A percentile compares a stretch with the other conserved stretches of the same genome.
These are phyloP conservation scores for Mixornis gularis DNA, from an alignment of 2,113 vertebrate species.

Conservation along the genomic window DNA sequence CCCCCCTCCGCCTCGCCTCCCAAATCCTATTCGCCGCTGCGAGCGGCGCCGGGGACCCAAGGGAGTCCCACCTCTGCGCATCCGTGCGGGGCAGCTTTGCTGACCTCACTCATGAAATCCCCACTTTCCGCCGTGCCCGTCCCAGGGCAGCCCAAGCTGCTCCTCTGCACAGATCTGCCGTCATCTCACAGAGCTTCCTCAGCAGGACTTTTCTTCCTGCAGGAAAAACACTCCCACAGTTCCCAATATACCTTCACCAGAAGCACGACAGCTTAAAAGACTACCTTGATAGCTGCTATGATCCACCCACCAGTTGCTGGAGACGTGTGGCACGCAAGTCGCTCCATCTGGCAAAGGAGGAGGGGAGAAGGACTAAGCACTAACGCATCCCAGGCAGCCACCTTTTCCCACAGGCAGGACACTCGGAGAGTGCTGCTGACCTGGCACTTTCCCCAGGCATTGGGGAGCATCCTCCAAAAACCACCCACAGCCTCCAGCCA, in stretches of 20 bases:
- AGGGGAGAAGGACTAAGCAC: background rate
- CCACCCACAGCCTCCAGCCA: background rate
- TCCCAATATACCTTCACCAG: conserved; percentile 16
- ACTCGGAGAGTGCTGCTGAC: background rate
- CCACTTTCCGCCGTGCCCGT: background rate
- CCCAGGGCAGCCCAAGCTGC: background rate
- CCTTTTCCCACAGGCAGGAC: background rate
- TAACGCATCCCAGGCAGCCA: background rate
- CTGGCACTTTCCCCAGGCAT: background rate
- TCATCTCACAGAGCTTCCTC: background rate
- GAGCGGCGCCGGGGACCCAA: background rate
- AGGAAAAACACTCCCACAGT: conserved; percentile 13
- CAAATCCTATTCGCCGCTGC: background rate
- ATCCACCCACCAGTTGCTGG: conserved; percentile 31
- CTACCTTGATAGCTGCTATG: conserved; percentile 36
- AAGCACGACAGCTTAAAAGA: background rate
- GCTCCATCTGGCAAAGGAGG: conserved; percentile 30
- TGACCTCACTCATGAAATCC: background rate
- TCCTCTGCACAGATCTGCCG: background rate
- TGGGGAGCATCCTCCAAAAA: background rate
- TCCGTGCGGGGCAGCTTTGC: background rate
- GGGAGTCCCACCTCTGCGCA: background rate
- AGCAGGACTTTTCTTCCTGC: background rate
- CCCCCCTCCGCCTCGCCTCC: background rate
- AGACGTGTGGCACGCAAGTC: background rate